A percentile compares a stretch with the other conserved stretches of the same genome.
phyloP scores from a whole-genome alignment of 2,113 vertebrate genomes.

The Cololabis saira region DNA sequence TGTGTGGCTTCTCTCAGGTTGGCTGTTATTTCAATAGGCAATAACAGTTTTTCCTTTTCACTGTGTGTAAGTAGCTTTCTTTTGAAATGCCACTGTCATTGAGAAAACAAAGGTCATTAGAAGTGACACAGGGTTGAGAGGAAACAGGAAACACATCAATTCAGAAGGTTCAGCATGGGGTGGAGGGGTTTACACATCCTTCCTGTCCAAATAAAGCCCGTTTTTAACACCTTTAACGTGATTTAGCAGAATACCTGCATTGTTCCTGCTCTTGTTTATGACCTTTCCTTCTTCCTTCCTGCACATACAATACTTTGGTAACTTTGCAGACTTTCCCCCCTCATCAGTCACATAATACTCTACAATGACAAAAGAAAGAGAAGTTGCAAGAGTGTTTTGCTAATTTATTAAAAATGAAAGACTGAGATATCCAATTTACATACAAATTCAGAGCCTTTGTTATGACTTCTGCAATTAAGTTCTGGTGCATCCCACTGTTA shows the following conservation, averaged over 20 bases:
- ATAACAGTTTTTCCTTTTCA: conserved; percentile 79
- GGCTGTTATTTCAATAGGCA: conserved; percentile 64
- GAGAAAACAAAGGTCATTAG: conserved; percentile 73
- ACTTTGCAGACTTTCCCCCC: neutral
- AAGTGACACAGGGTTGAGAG: conserved; percentile 38
- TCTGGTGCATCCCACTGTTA: neutral
- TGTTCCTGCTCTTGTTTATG: neutral
- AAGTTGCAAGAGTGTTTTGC: conserved; percentile 7
- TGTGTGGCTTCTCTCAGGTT: conserved; percentile 28
- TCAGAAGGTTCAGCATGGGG: conserved; percentile 23
- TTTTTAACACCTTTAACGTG: conserved; percentile 25
- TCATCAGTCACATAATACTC: conserved; percentile 5
- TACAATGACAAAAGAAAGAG: conserved; percentile 5
- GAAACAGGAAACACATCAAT: conserved; percentile 34
- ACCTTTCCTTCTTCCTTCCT: conserved; percentile 30
- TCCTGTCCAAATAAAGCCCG: conserved; percentile 16
- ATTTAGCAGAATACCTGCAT: conserved; percentile 23
- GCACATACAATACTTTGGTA: neutral
- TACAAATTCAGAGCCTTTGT: conserved; percentile 10
- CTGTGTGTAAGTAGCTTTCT: conserved; percentile 70
- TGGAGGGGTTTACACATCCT: conserved; percentile 1
- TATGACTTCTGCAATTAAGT: neutral
- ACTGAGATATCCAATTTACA: neutral
- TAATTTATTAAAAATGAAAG: conserved; percentile 11
- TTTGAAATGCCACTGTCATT: conserved; percentile 77